Base-by-base conservation (phyloP, 2,888 invertebrate species). In the Sylvicola cinctus region DNA sequence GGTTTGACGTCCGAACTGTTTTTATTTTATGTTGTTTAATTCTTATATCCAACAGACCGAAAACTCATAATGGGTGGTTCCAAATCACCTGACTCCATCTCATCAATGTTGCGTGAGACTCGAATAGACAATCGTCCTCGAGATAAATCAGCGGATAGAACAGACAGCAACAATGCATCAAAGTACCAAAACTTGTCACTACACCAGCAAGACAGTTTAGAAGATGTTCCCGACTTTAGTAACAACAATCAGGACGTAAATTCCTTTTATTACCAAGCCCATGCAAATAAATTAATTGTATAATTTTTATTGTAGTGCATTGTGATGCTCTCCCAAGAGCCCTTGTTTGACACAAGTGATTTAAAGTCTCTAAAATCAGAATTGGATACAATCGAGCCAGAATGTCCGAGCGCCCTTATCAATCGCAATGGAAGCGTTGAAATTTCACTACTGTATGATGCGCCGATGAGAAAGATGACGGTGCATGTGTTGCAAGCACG, bases 391-490 rank as follows among this genome's bases (percentile, higher is more conserved):
- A 33, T n/a, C 48, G 49, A 44, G 42, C 50, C 49, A 51, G 57
- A 32, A 54, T 67, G 54, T 50, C 64, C 54, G 47, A 71, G 56
- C 55, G 42, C 54, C 37, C 42, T 46, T 26, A 31, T 27, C 5
- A 38, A 43, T 28, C 63, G 67, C 40, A 72, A 81, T 42, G 85
- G 90, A 5, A 74, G 76, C 40, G 64, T 93, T 41, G 88, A 91
- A 58, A 71, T 90, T 39, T 83, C 87, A 6, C 68, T 91, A 49
- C 62, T 83, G 23, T 91, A 90, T 54, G 88, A 90, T 52, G 81
- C 85, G 11, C 83, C 84, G 6, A 81, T 85, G 60, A 70, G 84
- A 38, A 83, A 81, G 60, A 87, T 91, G 83, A 84, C 84, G 30
- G 79, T 91, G 16, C 85, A 87, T 47, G 76, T 93, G 35, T 65